phyloP scores from a whole-genome alignment of 92 coral and sea anemone species.

The Scolanthus callimorphus region DNA sequence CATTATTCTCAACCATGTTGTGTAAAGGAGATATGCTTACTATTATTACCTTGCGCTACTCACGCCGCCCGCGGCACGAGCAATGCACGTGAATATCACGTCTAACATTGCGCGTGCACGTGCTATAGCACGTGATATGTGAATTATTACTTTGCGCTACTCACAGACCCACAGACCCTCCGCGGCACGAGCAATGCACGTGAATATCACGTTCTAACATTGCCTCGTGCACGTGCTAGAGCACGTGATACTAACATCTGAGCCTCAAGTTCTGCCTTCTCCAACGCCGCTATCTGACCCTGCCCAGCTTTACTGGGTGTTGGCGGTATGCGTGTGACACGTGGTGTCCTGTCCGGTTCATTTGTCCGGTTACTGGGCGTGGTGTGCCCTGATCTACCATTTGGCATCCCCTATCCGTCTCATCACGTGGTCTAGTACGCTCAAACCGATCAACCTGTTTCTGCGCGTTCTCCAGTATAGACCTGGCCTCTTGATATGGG shows the following conservation, averaged over 20 bases:
- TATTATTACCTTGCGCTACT: background rate
- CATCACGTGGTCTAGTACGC: conserved; percentile 32
- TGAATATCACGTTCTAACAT: conserved; percentile 35
- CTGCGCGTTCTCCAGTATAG: conserved; percentile 71
- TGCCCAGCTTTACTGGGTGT: conserved; percentile 16
- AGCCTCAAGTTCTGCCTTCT: conserved; percentile 77
- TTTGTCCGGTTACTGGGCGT: conserved; percentile 15
- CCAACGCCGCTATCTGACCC: conserved; percentile 55
- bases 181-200: too few species aligned
- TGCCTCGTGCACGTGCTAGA: conserved; percentile 72
- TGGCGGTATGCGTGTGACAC: conserved; percentile 14
- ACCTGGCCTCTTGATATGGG: conserved; percentile 68
- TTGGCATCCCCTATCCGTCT: conserved; percentile 21
- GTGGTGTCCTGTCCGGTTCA: background rate
- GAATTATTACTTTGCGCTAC: too few species aligned
- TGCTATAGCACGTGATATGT: background rate
- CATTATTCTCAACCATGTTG: too few species aligned
- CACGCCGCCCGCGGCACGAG: too few species aligned
- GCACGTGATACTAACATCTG: conserved; percentile 84
- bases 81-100: too few species aligned
- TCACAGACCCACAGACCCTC: too few species aligned
- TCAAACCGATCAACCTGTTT: conserved; percentile 70
- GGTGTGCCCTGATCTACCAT: conserved; percentile 4
- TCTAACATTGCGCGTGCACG: conserved; percentile 2
- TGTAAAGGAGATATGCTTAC: background rate